Percentiles rank a stretch among this genome's conserved stretches.
phyloP scores from a whole-genome alignment of 2,113 vertebrate genomes.

The Malaclemys terrapin region DNA sequence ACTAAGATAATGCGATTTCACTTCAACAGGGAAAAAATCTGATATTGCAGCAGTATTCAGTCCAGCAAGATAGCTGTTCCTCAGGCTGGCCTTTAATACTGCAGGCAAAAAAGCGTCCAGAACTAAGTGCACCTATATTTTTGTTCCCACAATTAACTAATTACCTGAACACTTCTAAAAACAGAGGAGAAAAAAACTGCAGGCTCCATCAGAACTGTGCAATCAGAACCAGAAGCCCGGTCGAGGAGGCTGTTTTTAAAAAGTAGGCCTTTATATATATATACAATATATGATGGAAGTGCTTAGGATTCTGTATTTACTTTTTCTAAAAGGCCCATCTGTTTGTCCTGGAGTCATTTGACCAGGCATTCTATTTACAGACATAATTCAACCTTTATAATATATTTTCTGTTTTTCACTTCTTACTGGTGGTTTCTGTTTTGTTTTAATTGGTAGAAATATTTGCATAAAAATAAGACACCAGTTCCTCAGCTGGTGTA shows the following conservation, averaged over 20 bases:
- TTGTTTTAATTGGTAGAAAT: slow-evolving; percentile 49
- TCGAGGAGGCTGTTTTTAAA: background rate
- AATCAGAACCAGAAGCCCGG: background rate
- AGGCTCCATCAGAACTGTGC: background rate
- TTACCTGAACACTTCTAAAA: background rate
- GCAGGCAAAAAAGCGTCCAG: background rate
- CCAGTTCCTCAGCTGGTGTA: slow-evolving; percentile 14
- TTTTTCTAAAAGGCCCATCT: background rate
- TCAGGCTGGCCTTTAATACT: background rate
- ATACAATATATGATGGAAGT: fast-evolving
- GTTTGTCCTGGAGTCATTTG: background rate
- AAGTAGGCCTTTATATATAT: background rate
- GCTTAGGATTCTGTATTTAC: background rate
- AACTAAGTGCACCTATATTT: background rate
- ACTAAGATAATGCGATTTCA: background rate
- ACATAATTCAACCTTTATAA: slow-evolving; percentile 33
- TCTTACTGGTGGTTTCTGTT: slow-evolving; percentile 49
- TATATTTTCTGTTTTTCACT: slow-evolving; percentile 47
- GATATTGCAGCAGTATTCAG: background rate
- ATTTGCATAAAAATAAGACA: slow-evolving; percentile 44
- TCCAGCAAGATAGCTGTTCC: background rate
- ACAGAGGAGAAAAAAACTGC: background rate
- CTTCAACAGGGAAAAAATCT: background rate
- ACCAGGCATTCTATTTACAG: slow-evolving; percentile 25
- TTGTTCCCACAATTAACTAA: background rate